A percentile compares a stretch with the other conserved stretches of the same genome.
Evolutionary conservation across 2,797 vertebrate genomes (phyloP).

Genomic region (Pangasius mekongensis): DNA sequence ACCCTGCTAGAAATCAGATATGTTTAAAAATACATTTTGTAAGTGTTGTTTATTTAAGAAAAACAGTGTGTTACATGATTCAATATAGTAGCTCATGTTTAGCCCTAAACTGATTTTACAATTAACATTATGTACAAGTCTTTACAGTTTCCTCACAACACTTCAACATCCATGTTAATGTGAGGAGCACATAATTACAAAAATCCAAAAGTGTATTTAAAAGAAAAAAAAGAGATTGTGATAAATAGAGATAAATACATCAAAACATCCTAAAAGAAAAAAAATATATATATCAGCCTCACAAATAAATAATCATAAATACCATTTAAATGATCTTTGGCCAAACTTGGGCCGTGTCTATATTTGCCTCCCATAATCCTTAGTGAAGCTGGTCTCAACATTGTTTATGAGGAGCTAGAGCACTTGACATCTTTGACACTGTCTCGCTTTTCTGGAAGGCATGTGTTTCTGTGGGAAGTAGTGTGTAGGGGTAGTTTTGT

Average conservation of each 20-base stretch:
- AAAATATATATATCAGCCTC: constrained; percentile 29
- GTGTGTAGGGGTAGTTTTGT: constrained; percentile 9
- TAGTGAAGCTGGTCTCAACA: constrained; percentile 48
- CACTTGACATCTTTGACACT: constrained; percentile 42
- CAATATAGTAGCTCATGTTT: constrained; percentile 72
- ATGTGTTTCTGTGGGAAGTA: not conserved
- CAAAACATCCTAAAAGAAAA: constrained; percentile 48
- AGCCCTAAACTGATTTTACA: constrained; percentile 75
- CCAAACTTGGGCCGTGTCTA: constrained; percentile 68
- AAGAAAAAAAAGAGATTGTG: constrained; percentile 73
- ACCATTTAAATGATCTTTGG: constrained; percentile 80
- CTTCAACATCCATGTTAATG: constrained; percentile 70
- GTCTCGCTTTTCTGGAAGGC: constrained; percentile 46
- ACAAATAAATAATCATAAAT: constrained; percentile 82
- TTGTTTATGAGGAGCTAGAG: not conserved
- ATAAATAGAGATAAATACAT: constrained; percentile 83
- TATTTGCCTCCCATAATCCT: constrained; percentile 56
- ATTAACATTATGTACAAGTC: constrained; percentile 70
- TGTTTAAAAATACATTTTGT: constrained; percentile 47
- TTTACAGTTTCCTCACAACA: constrained; percentile 77
- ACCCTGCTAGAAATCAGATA: not conserved
- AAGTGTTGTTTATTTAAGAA: constrained; percentile 81
- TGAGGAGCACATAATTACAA: constrained; percentile 77
- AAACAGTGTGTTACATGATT: constrained; percentile 81
- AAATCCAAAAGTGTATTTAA: constrained; percentile 75